Evolutionary conservation across 2,113 vertebrate species (phyloP).

Genomic region (Eubucco bourcierii): DNA sequence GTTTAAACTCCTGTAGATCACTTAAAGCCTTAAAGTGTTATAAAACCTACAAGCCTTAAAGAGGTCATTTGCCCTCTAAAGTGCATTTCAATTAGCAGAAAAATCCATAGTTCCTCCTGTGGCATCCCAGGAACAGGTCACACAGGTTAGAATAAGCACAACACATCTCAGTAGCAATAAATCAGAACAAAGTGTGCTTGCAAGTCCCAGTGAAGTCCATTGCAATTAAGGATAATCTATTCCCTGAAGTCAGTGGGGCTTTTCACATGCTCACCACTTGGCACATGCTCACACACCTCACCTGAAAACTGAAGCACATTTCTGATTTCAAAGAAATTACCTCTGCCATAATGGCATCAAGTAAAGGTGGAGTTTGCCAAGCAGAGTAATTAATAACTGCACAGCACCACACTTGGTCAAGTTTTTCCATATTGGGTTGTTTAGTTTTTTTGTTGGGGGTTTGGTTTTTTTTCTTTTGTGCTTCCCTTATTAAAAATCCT

Average conservation of each 20-base stretch:
- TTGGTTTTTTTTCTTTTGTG: neutral
- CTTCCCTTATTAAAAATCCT: neutral
- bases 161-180: neutral
- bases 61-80: conserved; percentile 8
- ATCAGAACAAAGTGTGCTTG: neutral
- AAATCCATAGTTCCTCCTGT: neutral
- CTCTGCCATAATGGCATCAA: neutral
- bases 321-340: neutral
- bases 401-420: neutral
- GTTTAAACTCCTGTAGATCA: neutral
- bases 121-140: conserved; percentile 1
- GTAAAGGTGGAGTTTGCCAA: neutral
- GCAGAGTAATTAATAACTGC: neutral
- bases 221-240: neutral
- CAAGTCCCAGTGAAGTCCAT: neutral
- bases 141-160: neutral
- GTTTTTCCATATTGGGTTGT: neutral
- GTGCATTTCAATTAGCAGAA: conserved; percentile 7
- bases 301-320: neutral
- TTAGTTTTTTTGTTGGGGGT: too few species aligned
- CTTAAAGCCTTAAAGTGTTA: neutral
- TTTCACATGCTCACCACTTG: neutral
- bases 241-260: neutral
- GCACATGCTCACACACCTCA: neutral
- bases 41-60: neutral